phyloP scores from a whole-genome alignment of 30 jellyfish, hydroid and myxozoan species.

The Kudoa iwatai region DNA sequence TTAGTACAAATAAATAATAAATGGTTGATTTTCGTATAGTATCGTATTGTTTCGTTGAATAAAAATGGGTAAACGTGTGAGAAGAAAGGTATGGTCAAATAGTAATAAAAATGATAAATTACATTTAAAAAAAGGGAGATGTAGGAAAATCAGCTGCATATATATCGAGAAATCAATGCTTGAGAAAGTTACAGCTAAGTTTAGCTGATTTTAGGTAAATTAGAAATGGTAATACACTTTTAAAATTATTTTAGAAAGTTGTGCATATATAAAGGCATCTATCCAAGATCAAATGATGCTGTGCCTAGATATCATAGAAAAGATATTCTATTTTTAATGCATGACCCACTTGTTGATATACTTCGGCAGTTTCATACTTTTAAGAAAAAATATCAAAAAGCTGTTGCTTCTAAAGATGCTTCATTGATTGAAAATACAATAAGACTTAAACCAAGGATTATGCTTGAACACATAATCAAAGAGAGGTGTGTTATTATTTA shows the following conservation, averaged over 20 bases:
- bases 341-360: constrained; percentile 54
- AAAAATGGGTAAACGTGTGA: too few relatives aligned
- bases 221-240: too few relatives aligned
- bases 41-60: too few relatives aligned
- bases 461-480: constrained; percentile 53
- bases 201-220: constrained; percentile 77
- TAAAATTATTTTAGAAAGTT: too few relatives aligned
- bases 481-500: too few relatives aligned
- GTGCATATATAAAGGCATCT: constrained; percentile 72
- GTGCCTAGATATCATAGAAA: constrained; percentile 43
- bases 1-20: too few relatives aligned
- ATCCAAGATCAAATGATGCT: too few relatives aligned
- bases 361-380: constrained; percentile 52
- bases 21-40: too few relatives aligned
- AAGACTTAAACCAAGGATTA: constrained; percentile 42
- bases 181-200: constrained; percentile 42
- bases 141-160: constrained; percentile 69
- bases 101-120: too few relatives aligned
- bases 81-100: too few relatives aligned
- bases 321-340: constrained; percentile 48
- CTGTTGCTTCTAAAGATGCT: constrained; percentile 57
- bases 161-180: constrained; percentile 56
- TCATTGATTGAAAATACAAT: constrained; percentile 18
- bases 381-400: constrained; percentile 28
- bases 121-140: too few relatives aligned